Evolutionary conservation across 1,140 invertebrate species (phyloP).

Genomic region (Ips nitidus): DNA sequence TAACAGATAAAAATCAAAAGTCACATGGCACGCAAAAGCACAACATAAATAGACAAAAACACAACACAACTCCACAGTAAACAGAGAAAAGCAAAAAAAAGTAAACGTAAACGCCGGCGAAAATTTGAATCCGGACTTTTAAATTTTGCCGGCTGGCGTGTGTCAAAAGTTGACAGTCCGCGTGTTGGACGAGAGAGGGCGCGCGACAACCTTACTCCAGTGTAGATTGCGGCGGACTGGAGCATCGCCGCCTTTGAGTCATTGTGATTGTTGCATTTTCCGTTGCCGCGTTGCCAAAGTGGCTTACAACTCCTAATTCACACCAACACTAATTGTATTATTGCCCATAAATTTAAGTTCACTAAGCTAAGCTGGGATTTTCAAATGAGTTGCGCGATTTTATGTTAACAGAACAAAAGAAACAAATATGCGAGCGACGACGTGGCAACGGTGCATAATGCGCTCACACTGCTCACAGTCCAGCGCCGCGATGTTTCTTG

Average conservation of each 20-base stretch:
- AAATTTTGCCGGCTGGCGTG: slow-evolving; percentile 27
- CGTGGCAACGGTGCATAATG: slow-evolving; percentile 30
- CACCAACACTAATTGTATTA: not conserved
- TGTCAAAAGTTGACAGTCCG: slow-evolving; percentile 37
- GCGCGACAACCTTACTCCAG: slow-evolving; percentile 25
- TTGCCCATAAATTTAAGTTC: not conserved
- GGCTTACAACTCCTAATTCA: not conserved
- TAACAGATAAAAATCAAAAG: slow-evolving; percentile 31
- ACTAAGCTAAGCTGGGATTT: not conserved
- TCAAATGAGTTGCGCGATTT: too few relatives aligned
- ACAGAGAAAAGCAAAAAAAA: slow-evolving; percentile 32
- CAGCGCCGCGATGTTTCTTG: slow-evolving; percentile 31
- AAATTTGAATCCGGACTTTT: slow-evolving; percentile 22
- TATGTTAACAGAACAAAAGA: too few relatives aligned
- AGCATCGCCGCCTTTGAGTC: slow-evolving; percentile 29
- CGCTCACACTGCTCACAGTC: slow-evolving; percentile 38
- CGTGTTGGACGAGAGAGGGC: slow-evolving; percentile 33
- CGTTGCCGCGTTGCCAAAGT: slow-evolving; percentile 15
- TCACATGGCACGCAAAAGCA: slow-evolving; percentile 45
- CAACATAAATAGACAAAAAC: slow-evolving; percentile 37
- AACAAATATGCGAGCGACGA: not conserved
- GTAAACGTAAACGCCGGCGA: not conserved
- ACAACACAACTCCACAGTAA: slow-evolving; percentile 33
- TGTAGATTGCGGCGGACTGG: slow-evolving; percentile 31
- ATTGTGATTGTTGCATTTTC: slow-evolving; percentile 38